These are phyloP conservation scores for Rhinolophus ferrumequinum DNA, from an alignment of 2,113 vertebrate genomes.

Conservation along the genomic window DNA sequence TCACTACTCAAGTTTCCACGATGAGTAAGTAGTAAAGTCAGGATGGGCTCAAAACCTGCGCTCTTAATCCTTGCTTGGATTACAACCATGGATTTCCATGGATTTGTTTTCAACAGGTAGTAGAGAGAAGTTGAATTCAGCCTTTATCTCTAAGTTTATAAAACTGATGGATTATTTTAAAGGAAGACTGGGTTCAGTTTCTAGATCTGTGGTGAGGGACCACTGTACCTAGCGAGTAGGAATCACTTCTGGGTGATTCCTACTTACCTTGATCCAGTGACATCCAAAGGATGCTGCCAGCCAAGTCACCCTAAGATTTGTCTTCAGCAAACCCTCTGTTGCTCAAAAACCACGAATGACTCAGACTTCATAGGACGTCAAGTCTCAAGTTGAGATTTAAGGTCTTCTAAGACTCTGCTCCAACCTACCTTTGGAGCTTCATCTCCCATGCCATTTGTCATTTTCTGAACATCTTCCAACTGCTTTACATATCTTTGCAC, in stretches of 20 bases:
- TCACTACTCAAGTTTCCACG: background rate
- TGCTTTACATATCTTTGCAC: background rate
- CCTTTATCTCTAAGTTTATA: background rate
- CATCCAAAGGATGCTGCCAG: slow-evolving; percentile 76
- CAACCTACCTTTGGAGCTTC: background rate
- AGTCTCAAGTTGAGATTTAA: background rate
- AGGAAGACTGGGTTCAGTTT: background rate
- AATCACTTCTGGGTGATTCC: background rate
- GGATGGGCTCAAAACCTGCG: background rate
- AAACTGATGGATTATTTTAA: background rate
- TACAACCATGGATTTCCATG: background rate
- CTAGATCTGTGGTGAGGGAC: background rate
- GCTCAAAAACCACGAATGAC: background rate
- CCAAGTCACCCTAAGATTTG: background rate
- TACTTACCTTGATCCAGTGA: slow-evolving; percentile 94
- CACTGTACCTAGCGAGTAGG: accelerated
- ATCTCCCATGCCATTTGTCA: background rate
- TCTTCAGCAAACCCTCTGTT: background rate
- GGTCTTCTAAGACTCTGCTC: background rate
- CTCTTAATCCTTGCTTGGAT: background rate
- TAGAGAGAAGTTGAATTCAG: background rate
- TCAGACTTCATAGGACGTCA: background rate
- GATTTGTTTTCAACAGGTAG: background rate
- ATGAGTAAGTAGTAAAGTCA: background rate
- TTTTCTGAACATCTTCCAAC: background rate